Conservation (phyloP, 2,888 invertebrate species). For the Drosophila gaucha region DNA sequence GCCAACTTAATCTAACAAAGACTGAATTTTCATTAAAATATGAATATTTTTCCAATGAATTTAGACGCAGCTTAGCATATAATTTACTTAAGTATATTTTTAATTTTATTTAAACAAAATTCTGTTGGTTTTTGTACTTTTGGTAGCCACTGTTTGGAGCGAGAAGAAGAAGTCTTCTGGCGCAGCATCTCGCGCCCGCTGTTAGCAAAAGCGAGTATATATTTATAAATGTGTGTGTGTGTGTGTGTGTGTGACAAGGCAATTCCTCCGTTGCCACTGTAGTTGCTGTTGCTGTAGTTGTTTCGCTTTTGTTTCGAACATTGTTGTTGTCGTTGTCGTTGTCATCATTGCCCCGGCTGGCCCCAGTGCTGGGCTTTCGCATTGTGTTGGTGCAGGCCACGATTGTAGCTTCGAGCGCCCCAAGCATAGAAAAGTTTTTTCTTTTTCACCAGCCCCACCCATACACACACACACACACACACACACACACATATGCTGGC, state of each 20-base stretch:
- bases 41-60: too few species aligned
- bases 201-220: conserved; percentile 39
- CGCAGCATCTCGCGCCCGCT: conserved; percentile 39
- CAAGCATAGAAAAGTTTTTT: conserved; percentile 72
- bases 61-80: too few species aligned
- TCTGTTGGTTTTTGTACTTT: conserved; percentile 1
- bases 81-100: too few species aligned
- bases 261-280: conserved; percentile 43
- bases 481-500: neutral
- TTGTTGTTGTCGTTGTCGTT: conserved; percentile 65
- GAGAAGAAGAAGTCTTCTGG: conserved; percentile 24
- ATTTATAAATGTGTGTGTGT: conserved; percentile 5
- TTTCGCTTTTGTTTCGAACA: conserved; percentile 65
- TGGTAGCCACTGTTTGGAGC: conserved; percentile 12
- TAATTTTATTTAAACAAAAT: neutral
- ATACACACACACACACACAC: neutral
- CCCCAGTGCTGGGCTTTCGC: conserved; percentile 45
- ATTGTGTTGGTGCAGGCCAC: conserved; percentile 72
- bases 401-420: conserved; percentile 79
- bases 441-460: conserved; percentile 49
- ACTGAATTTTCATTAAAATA: too few species aligned
- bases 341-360: conserved; percentile 68
- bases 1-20: too few species aligned
- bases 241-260: conserved; percentile 36
- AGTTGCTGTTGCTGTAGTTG: conserved; percentile 57